Percentiles rank a stretch among this genome's conserved stretches.
Conservation (phyloP, 2,797 vertebrate genomes). For the Myripristis jacobus region DNA sequence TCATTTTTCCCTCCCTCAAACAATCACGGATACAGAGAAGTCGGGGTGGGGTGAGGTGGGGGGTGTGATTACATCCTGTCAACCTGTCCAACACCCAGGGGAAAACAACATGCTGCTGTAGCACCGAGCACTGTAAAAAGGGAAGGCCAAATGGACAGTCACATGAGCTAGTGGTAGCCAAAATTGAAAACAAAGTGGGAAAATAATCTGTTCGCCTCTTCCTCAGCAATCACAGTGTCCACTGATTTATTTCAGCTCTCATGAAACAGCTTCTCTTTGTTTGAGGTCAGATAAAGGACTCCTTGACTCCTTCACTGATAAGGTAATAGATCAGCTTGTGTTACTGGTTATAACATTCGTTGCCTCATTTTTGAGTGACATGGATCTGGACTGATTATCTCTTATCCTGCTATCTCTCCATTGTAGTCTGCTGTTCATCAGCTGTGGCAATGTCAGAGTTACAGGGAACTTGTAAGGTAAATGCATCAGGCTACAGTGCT, state of each 20-base stretch:
- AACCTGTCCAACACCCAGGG: slow-evolving; percentile 10
- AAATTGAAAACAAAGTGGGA: no score
- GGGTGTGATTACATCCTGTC: slow-evolving; percentile 49
- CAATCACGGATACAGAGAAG: slow-evolving; percentile 24
- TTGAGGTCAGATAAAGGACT: no score
- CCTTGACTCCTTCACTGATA: no score
- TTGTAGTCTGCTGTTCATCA: background rate
- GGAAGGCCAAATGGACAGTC: background rate
- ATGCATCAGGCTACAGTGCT: slow-evolving; percentile 22
- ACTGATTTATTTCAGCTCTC: no score
- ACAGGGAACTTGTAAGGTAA: slow-evolving; percentile 34
- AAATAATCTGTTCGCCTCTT: no score
- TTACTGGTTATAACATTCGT: no score
- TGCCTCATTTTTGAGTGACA: background rate
- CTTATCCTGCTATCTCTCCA: slow-evolving; percentile 10
- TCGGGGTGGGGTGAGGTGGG: slow-evolving; percentile 27
- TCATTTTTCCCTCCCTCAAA: slow-evolving; percentile 27
- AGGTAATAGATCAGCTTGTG: no score
- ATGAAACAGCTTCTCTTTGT: no score
- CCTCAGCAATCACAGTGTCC: no score
- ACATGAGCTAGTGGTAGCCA: background rate
- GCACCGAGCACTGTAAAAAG: slow-evolving; percentile 18
- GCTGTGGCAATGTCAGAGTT: background rate
- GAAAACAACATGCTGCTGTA: slow-evolving; percentile 7
- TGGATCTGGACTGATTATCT: slow-evolving; percentile 2